Evolutionary conservation across 2,113 vertebrate genomes (phyloP).

Genomic region (Plestiodon gilberti): DNA sequence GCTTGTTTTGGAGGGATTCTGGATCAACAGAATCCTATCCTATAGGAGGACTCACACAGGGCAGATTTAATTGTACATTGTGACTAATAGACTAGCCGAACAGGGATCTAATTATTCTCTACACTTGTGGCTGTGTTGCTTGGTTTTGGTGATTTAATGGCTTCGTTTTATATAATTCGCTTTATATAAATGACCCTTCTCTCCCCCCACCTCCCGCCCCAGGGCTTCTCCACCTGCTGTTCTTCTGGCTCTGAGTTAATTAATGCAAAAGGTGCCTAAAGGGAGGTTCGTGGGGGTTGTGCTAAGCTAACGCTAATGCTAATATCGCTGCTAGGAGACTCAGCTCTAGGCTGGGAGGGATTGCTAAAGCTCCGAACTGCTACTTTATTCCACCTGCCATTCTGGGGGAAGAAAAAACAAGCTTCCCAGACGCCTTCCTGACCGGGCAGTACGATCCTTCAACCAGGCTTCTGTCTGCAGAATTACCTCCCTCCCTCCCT

Average conservation of each 20-base stretch:
- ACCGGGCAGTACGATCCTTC: not conserved
- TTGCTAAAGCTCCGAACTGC: slow-evolving; percentile 15
- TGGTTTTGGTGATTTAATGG: slow-evolving; percentile 37
- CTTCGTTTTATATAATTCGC: slow-evolving; percentile 43
- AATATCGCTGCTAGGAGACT: slow-evolving; percentile 30
- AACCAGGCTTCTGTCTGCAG: slow-evolving; percentile 30
- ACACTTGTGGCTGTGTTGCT: slow-evolving; percentile 9
- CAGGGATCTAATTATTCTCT: not conserved
- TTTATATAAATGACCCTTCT: slow-evolving; percentile 40
- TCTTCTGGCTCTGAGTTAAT: slow-evolving; percentile 29
- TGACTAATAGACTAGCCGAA: not conserved
- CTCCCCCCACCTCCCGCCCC: slow-evolving; percentile 22
- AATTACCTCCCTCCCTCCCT: not conserved
- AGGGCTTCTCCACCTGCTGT: not conserved
- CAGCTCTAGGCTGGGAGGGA: slow-evolving; percentile 17
- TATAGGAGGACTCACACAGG: not conserved
- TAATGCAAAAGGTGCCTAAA: slow-evolving; percentile 35
- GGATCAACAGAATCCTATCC: not conserved
- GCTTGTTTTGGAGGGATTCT: not conserved
- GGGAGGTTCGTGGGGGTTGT: slow-evolving; percentile 32
- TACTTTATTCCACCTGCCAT: slow-evolving; percentile 9
- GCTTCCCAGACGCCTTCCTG: not conserved
- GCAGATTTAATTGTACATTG: not conserved
- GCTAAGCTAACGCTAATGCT: not conserved
- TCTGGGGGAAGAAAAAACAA: not conserved